These are phyloP conservation scores for Meda fulgida DNA, from an alignment of 2,797 vertebrate species.

Conservation along the genomic window DNA sequence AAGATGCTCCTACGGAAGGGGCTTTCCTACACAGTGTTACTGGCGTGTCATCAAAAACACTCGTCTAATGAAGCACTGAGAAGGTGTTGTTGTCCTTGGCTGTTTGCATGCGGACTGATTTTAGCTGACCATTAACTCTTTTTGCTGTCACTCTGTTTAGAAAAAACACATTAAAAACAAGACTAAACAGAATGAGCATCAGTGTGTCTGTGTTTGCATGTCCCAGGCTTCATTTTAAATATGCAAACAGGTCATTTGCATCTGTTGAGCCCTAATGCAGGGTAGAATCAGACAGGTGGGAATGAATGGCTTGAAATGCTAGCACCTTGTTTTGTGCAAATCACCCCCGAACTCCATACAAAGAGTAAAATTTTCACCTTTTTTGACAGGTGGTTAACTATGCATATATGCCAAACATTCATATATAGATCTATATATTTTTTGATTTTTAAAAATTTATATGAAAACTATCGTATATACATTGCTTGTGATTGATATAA, in stretches of 20 bases:
- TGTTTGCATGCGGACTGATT: slow-evolving; percentile 4
- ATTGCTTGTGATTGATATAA: slow-evolving; percentile 81
- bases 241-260: slow-evolving; percentile 1
- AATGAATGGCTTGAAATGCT: slow-evolving; percentile 82
- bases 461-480: slow-evolving; percentile 87
- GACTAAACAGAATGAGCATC: background rate
- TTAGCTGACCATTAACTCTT: slow-evolving; percentile 6
- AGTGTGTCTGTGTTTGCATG: background rate
- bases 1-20: background rate
- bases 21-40: slow-evolving; percentile 16
- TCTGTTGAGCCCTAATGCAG: slow-evolving; percentile 41
- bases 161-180: slow-evolving; percentile 12
- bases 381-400: slow-evolving; percentile 84
- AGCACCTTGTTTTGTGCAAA: slow-evolving; percentile 90
- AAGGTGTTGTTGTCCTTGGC: background rate
- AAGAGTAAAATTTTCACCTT: slow-evolving; percentile 87
- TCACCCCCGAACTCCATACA: slow-evolving; percentile 85
- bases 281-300: slow-evolving; percentile 56
- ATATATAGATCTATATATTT: slow-evolving; percentile 85
- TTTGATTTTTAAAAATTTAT: slow-evolving; percentile 84
- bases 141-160: slow-evolving; percentile 12
- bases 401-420: slow-evolving; percentile 89
- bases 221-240: background rate
- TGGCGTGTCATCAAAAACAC: background rate
- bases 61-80: background rate